phyloP scores from a whole-genome alignment of 2,888 invertebrate genomes.

The Copidosoma aretas region DNA sequence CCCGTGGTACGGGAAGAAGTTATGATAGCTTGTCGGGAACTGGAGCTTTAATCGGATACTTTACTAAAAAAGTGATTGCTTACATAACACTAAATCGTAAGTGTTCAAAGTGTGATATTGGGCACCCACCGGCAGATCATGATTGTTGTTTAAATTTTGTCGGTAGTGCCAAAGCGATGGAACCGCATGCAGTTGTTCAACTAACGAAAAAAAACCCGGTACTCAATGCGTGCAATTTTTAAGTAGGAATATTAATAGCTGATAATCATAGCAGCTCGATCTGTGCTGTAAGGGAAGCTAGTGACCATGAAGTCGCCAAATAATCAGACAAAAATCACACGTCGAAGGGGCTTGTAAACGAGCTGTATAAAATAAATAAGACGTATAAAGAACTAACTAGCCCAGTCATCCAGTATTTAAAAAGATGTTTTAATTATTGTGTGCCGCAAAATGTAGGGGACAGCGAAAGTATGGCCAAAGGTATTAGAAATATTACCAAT shows the following conservation, averaged over 20 bases:
- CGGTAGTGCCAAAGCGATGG: constrained; percentile 7
- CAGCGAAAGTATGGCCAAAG: constrained; percentile 25
- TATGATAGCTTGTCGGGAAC: constrained; percentile 17
- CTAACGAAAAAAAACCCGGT: constrained; percentile 22
- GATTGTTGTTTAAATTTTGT: too few relatives aligned
- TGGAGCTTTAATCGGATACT: constrained; percentile 12
- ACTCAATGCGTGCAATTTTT: constrained; percentile 33
- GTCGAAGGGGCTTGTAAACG: constrained; percentile 39
- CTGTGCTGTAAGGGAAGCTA: constrained; percentile 37
- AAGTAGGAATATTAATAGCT: constrained; percentile 42
- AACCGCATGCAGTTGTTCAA: constrained; percentile 5
- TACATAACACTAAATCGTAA: constrained; percentile 14
- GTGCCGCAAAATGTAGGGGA: constrained; percentile 38
- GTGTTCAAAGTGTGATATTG: constrained; percentile 1
- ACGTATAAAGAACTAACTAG: constrained; percentile 38
- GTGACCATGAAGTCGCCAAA: constrained; percentile 41
- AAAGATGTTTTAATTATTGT: constrained; percentile 39
- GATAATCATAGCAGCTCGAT: constrained; percentile 46
- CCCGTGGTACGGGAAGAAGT: constrained; percentile 3
- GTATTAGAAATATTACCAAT: constrained; percentile 40
- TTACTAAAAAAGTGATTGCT: constrained; percentile 14
- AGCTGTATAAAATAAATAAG: constrained; percentile 39
- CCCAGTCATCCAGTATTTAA: constrained; percentile 30
- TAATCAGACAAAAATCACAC: constrained; percentile 45
- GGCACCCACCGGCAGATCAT: too few relatives aligned